Percentiles rank a stretch among this genome's conserved stretches.
Evolutionary conservation across 2,888 invertebrate genomes (phyloP).

Genomic region (Tryphoninae sp.): DNA sequence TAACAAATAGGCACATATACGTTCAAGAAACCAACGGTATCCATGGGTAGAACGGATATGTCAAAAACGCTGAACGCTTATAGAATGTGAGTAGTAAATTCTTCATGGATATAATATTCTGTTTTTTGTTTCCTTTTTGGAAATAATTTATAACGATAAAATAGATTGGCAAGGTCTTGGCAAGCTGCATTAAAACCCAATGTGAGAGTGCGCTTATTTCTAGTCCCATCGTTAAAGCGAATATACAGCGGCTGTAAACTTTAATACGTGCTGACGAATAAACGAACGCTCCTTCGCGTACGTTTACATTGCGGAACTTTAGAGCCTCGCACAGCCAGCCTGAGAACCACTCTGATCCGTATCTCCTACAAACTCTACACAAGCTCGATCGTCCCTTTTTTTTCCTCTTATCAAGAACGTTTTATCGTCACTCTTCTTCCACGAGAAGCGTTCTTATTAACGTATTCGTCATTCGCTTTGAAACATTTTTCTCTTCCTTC

Average conservation of each 20-base stretch:
- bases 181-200: too few relatives aligned
- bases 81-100: constrained; percentile 89
- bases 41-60: constrained; percentile 84
- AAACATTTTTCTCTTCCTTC: neutral
- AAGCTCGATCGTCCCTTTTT: constrained; percentile 13
- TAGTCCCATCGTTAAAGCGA: constrained; percentile 8
- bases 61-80: constrained; percentile 95
- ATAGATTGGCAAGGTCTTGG: too few relatives aligned
- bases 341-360: constrained; percentile 42
- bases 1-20: constrained; percentile 67
- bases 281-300: neutral
- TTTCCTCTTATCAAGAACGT: constrained; percentile 41
- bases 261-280: neutral
- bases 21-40: constrained; percentile 69
- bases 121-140: neutral
- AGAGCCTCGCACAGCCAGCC: neutral
- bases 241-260: neutral
- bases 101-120: neutral
- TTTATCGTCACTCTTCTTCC: constrained; percentile 21
- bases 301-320: constrained; percentile 2
- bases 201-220: neutral
- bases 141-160: too few relatives aligned
- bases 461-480: neutral
- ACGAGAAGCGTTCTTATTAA: constrained; percentile 26
- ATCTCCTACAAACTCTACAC: constrained; percentile 31